Base-by-base conservation (phyloP, 2,113 vertebrate genomes). In the Rhinoderma darwinii region DNA sequence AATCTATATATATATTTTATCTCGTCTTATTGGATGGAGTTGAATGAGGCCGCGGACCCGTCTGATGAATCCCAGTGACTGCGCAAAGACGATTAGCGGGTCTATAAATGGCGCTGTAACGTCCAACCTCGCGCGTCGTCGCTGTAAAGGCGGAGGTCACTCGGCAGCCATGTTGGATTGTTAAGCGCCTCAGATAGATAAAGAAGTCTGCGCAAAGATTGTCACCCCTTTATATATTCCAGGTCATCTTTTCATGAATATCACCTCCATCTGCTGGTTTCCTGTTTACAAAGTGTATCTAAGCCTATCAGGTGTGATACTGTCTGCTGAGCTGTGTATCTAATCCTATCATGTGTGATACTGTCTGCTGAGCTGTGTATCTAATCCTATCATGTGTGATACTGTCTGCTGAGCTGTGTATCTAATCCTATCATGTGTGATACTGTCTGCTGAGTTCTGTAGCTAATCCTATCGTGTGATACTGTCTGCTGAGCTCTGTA, bases 21-120 rank as follows among this genome's bases (percentile, higher is more conserved):
- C 79, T 89, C 91, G 25, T 35, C 86, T 88, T 91, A 92, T 91
- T 92, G 91, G 90, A 91, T 90, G 90, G 90, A 89, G 90, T 91
- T 91, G 90, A 87, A 84, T 54, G 59, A 27, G 63, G 37, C 30
- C 51, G 50, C 27, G 44, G 75, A 32, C 56, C n/a, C 44, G 18
- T 66, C 30, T 41, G 68, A 72, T 27, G 39, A 61, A 61, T 9
- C 22, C 5, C 6, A 15, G 25, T 61, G 37, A 81, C 4, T 8
- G 54, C 20, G 37, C 77, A 35, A 22, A 11, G 35, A 6, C 9
- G 41, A 76, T 76, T 0, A 76, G 9, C 22, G 39, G 22, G 8
- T 25, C 20, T 12, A 11, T 74, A 9, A 50, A 50, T 50, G n/a
- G 44, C 43, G n/a, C 74, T 7, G 74, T 30, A 7, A 47, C 18